Evolutionary conservation across 2,888 invertebrate genomes (phyloP), one percentile per base, ranked within the genome.

Genomic region (Drosophila paramelanica): DNA sequence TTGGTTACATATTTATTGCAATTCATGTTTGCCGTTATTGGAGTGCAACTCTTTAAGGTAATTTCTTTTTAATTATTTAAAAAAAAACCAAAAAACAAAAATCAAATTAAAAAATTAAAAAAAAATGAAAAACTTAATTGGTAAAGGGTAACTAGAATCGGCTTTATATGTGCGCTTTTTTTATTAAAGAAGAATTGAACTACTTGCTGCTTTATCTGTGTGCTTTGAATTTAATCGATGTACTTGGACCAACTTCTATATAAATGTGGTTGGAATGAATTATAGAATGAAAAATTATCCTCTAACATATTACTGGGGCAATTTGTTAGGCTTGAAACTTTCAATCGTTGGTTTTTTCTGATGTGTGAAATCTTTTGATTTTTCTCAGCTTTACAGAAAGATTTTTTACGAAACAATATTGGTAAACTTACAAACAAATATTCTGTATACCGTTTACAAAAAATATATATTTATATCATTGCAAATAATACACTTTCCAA

Each of bases 1-100:
- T 95, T 99, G 96, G 99, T 99, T 94, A 99, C 99, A 93, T 98
- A 98, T 95, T 97, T 99, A 93, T 97, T 99, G 93, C 98, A 99
- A 96, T 99, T 99, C 95, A 99, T 99, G 99, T 99, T 99, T 94
- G 99, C 99, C 94, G 99, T 99, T 93, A 99, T 99, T 94, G 99
- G 99, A 94, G 99, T 99, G 93, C 99, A 99, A 95, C 96, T 99
- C 91, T 99, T 99, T 95, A 99, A 99, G 92, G 92, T 92, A 92
- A 92, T 89, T 83, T 82, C 70, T 71, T 72, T 78, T 76, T 64
- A 78, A 87, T 78, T 73, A 71, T n/a, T n/a, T 71, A 67, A 75
- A 59, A 49, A 53, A 70, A 53, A 73, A 38, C 46, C 57, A 57
- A 41, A 27, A n/a, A n/a, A n/a, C n/a, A n/a, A n/a, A 33, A 31